These are phyloP conservation scores for Deroptyus accipitrinus DNA, from an alignment of 2,113 vertebrate genomes.

Conservation along the genomic window DNA sequence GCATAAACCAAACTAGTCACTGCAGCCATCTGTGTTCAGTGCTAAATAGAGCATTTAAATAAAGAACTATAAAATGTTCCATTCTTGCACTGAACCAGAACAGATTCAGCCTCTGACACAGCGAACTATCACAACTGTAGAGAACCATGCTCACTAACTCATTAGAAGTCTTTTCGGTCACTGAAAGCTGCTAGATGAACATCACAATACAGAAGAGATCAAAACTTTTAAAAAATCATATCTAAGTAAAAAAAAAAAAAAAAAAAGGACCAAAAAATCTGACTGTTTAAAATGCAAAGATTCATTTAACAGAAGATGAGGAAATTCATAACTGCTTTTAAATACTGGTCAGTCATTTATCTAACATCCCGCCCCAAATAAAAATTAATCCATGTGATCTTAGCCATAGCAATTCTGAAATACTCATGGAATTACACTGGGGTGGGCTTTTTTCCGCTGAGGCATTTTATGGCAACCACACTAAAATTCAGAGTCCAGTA, in stretches of 20 bases:
- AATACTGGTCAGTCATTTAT: not conserved
- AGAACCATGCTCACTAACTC: not conserved
- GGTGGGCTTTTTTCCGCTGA: fast-evolving
- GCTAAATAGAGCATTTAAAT: constrained; percentile 2
- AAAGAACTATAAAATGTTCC: not conserved
- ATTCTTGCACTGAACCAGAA: constrained; percentile 9
- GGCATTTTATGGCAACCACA: not conserved
- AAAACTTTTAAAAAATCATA: not conserved
- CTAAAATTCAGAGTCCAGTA: not conserved
- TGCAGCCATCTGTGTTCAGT: not conserved
- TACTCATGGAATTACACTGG: not conserved
- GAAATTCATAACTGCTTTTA: not conserved
- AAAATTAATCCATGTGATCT: not conserved
- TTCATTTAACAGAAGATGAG: not conserved
- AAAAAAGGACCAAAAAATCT: not conserved
- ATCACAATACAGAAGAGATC: not conserved
- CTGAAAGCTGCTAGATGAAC: not conserved
- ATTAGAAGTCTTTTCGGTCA: not conserved
- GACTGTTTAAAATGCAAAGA: not conserved
- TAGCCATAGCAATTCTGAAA: not conserved
- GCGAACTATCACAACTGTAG: not conserved
- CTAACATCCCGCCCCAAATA: not conserved
- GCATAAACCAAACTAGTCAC: not conserved
- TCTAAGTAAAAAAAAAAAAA: not conserved
- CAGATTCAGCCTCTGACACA: not conserved